Percentiles rank a stretch among this genome's conserved stretches.
Evolutionary conservation across 2,888 invertebrate genomes (phyloP).

Genomic region (Miltochrista miniata): DNA sequence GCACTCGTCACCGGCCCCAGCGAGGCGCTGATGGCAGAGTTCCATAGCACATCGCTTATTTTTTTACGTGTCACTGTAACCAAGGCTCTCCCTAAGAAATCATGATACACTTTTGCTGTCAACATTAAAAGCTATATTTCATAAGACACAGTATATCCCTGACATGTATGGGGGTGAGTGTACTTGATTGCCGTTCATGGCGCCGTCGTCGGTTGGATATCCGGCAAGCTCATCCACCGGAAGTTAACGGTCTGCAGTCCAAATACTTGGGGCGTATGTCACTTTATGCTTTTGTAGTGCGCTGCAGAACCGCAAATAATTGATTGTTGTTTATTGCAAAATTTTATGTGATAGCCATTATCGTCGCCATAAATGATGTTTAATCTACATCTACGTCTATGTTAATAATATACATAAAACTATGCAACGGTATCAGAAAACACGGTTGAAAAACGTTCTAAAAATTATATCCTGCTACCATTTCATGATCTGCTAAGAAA

Average conservation of each 20-base stretch:
- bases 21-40: conserved; percentile 33
- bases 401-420: neutral
- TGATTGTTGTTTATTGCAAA: conserved; percentile 23
- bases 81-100: conserved; percentile 14
- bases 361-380: conserved; percentile 15
- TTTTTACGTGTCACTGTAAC: conserved; percentile 20
- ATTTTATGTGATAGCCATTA: conserved; percentile 25
- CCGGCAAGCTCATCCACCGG: conserved; percentile 74
- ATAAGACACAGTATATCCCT: conserved; percentile 22
- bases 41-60: conserved; percentile 28
- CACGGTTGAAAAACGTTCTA: no score
- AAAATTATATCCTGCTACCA: no score
- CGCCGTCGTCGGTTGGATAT: conserved; percentile 51
- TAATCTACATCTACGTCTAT: conserved; percentile 4
- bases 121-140: neutral
- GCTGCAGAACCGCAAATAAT: conserved; percentile 28
- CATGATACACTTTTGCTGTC: neutral
- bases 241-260: conserved; percentile 66
- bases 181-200: conserved; percentile 30
- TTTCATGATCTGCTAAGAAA: no score
- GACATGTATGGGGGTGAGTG: conserved; percentile 46
- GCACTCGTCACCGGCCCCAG: conserved; percentile 28
- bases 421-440: no score
- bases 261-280: conserved; percentile 50
- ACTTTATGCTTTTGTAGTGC: conserved; percentile 32